Base-by-base conservation (phyloP, 2,113 vertebrate species). In the Odobenus rosmarus region DNA sequence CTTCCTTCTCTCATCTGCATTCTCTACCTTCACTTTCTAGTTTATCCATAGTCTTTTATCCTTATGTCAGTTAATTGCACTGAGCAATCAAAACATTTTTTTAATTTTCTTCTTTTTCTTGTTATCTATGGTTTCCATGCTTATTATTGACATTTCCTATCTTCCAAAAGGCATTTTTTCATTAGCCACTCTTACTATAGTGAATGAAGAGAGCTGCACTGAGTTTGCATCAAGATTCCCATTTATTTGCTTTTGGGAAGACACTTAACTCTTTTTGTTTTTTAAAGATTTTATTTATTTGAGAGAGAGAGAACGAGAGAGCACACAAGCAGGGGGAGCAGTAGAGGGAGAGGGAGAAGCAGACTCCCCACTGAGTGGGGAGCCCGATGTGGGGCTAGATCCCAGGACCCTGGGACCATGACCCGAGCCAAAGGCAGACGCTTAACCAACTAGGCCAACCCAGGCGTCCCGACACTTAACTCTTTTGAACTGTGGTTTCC, bases 221-320 rank as follows among this genome's bases (percentile, higher is more conserved):
- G 59, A 87, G 24, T 96, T 92, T 86, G 62, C 87, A 76, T 83
- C 0, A 3, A 49, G 10, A 80, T 28, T 95, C 49, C 88, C 51
- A 80, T 80, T 95, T 92, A 18, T 93, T 97, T 96, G 59, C 16
- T 59, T 88, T 83, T 59, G 81, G 11, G 36, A 95, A 79, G 49
- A 91, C 88, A 95, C 42, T 92, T 80, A 91, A 92, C 49, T 84
- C 8, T 82, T 76, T 26, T 74, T 42, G 46, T 46, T 42, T 26
- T 15, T 74, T 46, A 2, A 15, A 7, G 31, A 19, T 42, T 74
- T 74, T 74, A 74, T 26, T 74, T 74, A 26, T 46, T 74, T 28
- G 13, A 39, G 23, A 46, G 39, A 74, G 36, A 26, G 11, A 26
- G 71, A 26, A 24, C 6, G 5, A 14, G 39, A 72, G 67, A 69